Evolutionary conservation across 2,888 invertebrate genomes (phyloP).

Genomic region (Drosophila dives): DNA sequence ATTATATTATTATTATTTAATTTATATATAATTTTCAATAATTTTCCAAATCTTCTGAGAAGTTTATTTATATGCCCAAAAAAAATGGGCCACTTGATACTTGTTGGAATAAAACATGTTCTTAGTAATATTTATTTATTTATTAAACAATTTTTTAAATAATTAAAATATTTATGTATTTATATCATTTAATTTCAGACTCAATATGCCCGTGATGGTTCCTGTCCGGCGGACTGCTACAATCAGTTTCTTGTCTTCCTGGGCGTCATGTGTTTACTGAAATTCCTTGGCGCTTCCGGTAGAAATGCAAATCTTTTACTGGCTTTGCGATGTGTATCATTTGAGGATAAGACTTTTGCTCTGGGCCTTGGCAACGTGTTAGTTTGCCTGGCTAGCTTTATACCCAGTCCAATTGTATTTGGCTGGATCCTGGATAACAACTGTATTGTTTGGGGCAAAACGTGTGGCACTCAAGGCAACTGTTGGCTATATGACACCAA

Average conservation of each 20-base stretch:
- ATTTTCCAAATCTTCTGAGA: neutral
- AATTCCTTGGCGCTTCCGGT: slow-evolving; percentile 86
- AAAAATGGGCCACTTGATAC: neutral
- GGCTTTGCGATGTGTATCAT: slow-evolving; percentile 87
- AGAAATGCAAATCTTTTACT: slow-evolving; percentile 87
- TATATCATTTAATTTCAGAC: slow-evolving; percentile 30
- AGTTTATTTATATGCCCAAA: neutral
- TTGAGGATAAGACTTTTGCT: slow-evolving; percentile 89
- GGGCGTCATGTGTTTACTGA: slow-evolving; percentile 86
- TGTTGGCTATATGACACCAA: slow-evolving; percentile 90
- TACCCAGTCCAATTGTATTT: slow-evolving; percentile 90
- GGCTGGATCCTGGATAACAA: slow-evolving; percentile 88
- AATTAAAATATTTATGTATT: neutral
- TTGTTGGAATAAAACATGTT: neutral
- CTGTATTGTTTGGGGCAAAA: slow-evolving; percentile 90
- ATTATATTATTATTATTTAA: too few species aligned
- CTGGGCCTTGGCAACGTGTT: slow-evolving; percentile 88
- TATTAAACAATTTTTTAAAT: neutral
- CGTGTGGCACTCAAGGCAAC: slow-evolving; percentile 88
- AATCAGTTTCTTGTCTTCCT: slow-evolving; percentile 86
- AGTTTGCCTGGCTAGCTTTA: slow-evolving; percentile 88
- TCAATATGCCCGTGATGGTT: slow-evolving; percentile 78
- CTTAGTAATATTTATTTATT: neutral
- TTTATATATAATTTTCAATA: neutral
- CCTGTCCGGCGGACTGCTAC: slow-evolving; percentile 87